Evolutionary conservation across 2,888 invertebrate species (phyloP).

Genomic region (Phyllotreta striolata): DNA sequence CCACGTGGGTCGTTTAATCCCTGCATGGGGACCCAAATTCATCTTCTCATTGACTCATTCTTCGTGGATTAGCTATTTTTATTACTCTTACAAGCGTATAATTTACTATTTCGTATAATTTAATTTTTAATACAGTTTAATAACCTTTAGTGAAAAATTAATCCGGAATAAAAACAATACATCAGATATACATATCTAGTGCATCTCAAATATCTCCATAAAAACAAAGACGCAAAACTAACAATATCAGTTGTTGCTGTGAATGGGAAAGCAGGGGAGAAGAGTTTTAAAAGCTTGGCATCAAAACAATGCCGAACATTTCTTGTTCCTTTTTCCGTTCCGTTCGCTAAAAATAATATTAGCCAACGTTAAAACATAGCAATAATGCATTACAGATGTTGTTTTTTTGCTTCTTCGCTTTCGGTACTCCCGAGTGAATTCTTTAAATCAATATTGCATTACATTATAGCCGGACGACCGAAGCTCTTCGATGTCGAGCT

Average conservation of each 20-base stretch:
- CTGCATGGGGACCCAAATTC: slow-evolving; percentile 31
- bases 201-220: slow-evolving; percentile 31
- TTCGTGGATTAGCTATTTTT: slow-evolving; percentile 51
- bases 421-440: slow-evolving; percentile 48
- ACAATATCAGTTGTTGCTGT: slow-evolving; percentile 42
- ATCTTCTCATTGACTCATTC: slow-evolving; percentile 43
- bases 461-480: slow-evolving; percentile 34
- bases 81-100: slow-evolving; percentile 49
- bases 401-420: slow-evolving; percentile 50
- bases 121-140: neutral
- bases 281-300: slow-evolving; percentile 56
- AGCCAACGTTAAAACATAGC: slow-evolving; percentile 52
- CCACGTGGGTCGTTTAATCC: slow-evolving; percentile 55
- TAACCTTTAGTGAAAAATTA: neutral
- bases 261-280: slow-evolving; percentile 35
- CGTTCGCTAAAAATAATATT: slow-evolving; percentile 60
- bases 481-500: slow-evolving; percentile 34
- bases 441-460: slow-evolving; percentile 56
- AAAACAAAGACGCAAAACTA: slow-evolving; percentile 31
- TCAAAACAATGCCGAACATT: slow-evolving; percentile 57
- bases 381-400: slow-evolving; percentile 55
- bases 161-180: slow-evolving; percentile 1
- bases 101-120: slow-evolving; percentile 34
- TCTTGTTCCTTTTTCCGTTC: slow-evolving; percentile 52
- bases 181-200: neutral